Conservation (phyloP, 2,888 invertebrate genomes). For the Conops quadrifasciatus region DNA sequence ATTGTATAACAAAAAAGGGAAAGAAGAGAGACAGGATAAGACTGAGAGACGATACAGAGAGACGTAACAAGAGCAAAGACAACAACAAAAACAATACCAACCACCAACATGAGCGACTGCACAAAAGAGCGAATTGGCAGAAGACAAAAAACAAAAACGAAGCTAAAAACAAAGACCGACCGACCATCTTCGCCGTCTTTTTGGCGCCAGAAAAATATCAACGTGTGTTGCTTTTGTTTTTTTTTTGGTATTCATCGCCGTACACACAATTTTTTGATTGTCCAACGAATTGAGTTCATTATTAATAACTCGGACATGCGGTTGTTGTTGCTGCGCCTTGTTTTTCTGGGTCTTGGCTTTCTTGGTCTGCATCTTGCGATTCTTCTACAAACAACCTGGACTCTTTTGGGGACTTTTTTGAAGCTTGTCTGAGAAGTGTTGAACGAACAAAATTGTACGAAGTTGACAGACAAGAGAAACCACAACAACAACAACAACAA, state of each 20-base stretch:
- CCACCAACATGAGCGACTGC: no score
- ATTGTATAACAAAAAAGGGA: no score
- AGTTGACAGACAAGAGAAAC: not conserved
- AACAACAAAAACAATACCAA: conserved; percentile 14
- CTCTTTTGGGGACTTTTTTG: conserved; percentile 6
- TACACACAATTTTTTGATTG: conserved; percentile 20
- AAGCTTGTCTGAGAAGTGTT: conserved; percentile 39
- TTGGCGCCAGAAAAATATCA: conserved; percentile 58
- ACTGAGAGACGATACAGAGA: not conserved
- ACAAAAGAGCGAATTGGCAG: conserved; percentile 1
- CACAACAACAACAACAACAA: conserved; percentile 7
- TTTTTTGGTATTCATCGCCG: not conserved
- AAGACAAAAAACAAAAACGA: conserved; percentile 15
- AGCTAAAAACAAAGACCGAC: conserved; percentile 20
- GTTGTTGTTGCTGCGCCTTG: not conserved
- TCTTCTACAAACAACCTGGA: not conserved
- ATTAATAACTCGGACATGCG: conserved; percentile 33
- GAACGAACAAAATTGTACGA: conserved; percentile 45
- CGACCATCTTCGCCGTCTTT: conserved; percentile 50
- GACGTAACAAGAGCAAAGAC: not conserved
- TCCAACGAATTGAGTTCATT: conserved; percentile 33
- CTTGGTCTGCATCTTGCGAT: not conserved
- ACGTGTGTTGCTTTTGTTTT: not conserved
- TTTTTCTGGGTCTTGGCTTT: not conserved
- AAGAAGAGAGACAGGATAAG: not conserved